Conservation (phyloP, 2,888 invertebrate genomes). For the Scaeva pyrastri region DNA sequence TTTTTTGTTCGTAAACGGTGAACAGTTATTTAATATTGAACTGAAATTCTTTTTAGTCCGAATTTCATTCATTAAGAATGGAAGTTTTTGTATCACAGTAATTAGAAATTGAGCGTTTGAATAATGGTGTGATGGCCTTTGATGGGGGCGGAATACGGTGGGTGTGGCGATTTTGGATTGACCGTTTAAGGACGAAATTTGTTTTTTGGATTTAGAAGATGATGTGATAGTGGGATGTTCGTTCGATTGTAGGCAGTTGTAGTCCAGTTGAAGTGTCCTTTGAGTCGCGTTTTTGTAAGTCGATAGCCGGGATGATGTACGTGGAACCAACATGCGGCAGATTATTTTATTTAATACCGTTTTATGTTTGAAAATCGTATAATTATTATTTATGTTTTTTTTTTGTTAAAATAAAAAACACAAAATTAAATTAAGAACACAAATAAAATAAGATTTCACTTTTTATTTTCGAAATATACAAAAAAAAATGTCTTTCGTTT, state of each 20-base stretch:
- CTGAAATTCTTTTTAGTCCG: conserved; percentile 80
- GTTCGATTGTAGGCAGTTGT: conserved; percentile 68
- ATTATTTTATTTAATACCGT: conserved; percentile 61
- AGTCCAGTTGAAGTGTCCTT: conserved; percentile 71
- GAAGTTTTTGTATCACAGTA: conserved; percentile 80
- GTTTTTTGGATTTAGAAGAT: neutral
- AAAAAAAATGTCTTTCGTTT: neutral
- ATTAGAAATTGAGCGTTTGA: conserved; percentile 76
- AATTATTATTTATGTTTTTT: neutral
- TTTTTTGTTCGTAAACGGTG: conserved; percentile 69
- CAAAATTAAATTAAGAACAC: conserved; percentile 47
- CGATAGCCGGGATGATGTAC: conserved; percentile 77
- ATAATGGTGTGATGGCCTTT: conserved; percentile 22
- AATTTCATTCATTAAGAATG: conserved; percentile 84
- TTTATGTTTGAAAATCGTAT: conserved; percentile 35
- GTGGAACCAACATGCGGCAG: conserved; percentile 83
- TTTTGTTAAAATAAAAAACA: neutral
- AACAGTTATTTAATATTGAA: conserved; percentile 70
- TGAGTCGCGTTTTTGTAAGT: conserved; percentile 78
- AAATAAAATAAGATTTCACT: conserved; percentile 44
- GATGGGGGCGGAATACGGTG: neutral
- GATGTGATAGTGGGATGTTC: conserved; percentile 36
- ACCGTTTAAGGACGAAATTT: neutral
- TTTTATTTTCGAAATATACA: neutral
- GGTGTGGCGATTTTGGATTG: neutral